phyloP scores from a whole-genome alignment of 2,797 vertebrate genomes.

The Serranus cabrilla region DNA sequence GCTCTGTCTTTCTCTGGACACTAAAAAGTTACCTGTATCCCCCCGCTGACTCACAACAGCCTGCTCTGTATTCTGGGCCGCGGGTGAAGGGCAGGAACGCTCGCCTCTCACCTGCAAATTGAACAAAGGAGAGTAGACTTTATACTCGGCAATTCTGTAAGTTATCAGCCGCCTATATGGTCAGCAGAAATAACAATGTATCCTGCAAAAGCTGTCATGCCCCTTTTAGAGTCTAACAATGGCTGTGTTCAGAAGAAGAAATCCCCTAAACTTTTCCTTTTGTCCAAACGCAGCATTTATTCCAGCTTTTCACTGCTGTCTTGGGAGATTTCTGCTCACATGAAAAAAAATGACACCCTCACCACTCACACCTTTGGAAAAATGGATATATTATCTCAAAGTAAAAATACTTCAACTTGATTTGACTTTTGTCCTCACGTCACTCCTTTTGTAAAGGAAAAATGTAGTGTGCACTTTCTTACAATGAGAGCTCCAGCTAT shows the following conservation, averaged over 20 bases:
- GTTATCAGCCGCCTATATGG: slow-evolving; percentile 20
- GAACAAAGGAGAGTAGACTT: slow-evolving; percentile 51
- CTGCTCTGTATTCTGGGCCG: slow-evolving; percentile 56
- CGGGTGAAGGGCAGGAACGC: slow-evolving; percentile 33
- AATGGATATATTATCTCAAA: slow-evolving; percentile 26
- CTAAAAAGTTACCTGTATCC: slow-evolving; percentile 47
- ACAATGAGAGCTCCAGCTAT: slow-evolving; percentile 27
- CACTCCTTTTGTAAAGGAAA: slow-evolving; percentile 46
- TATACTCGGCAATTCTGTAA: slow-evolving; percentile 24
- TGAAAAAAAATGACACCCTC: slow-evolving; percentile 1
- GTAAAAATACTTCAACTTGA: slow-evolving; percentile 28
- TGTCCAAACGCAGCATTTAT: slow-evolving; percentile 16
- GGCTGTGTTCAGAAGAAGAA: slow-evolving; percentile 20
- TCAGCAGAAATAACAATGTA: slow-evolving; percentile 71
- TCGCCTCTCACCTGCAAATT: slow-evolving; percentile 34
- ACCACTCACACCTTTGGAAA: slow-evolving; percentile 22
- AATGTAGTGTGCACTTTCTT: slow-evolving; percentile 28
- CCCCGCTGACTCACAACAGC: slow-evolving; percentile 53
- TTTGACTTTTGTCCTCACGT: slow-evolving; percentile 40
- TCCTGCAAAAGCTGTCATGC: slow-evolving; percentile 13
- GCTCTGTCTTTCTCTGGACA: slow-evolving; percentile 36
- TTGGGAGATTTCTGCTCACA: slow-evolving; percentile 19
- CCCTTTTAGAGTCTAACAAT: slow-evolving; percentile 33
- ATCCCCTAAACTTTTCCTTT: slow-evolving; percentile 15
- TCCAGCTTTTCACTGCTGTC: slow-evolving; percentile 20